A percentile compares a stretch with the other conserved stretches of the same genome.
Conservation (phyloP, 2,888 invertebrate genomes). For the Drosophila phalerata region DNA sequence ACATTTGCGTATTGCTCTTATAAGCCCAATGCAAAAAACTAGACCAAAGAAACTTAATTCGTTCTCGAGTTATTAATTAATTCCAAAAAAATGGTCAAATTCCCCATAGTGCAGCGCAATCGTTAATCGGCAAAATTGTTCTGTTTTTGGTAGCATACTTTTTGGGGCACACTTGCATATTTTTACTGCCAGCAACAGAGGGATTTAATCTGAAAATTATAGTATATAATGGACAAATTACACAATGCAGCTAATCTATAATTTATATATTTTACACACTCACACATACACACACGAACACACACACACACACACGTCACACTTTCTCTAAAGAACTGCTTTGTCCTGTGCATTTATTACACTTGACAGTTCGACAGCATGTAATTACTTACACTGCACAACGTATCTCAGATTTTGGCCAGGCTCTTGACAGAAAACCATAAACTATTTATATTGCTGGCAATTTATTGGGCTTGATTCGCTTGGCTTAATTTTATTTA, state of each 20-base stretch:
- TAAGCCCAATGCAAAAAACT: too few species aligned
- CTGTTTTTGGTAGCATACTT: constrained; percentile 46
- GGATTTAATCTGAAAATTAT: constrained; percentile 49
- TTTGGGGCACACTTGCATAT: constrained; percentile 13
- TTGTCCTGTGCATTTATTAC: constrained; percentile 15
- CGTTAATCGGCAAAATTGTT: constrained; percentile 10
- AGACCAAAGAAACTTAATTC: too few species aligned
- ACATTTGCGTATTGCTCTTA: too few species aligned
- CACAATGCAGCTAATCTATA: constrained; percentile 28
- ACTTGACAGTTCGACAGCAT: constrained; percentile 32
- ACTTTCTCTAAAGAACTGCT: neutral
- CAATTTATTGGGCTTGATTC: neutral
- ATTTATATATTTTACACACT: constrained; percentile 2
- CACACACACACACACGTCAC: neutral
- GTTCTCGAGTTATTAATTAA: too few species aligned
- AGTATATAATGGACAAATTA: constrained; percentile 30
- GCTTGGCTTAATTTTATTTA: neutral
- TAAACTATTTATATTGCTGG: constrained; percentile 4
- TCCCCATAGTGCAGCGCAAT: neutral
- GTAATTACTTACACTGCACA: constrained; percentile 21
- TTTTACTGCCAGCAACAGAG: constrained; percentile 3
- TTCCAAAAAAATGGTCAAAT: too few species aligned
- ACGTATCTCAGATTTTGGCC: constrained; percentile 8
- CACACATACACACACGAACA: neutral
- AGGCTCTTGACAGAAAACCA: constrained; percentile 3